These are phyloP conservation scores for Pteria penguin DNA, from an alignment of 2,888 invertebrate species.

Conservation along the genomic window DNA sequence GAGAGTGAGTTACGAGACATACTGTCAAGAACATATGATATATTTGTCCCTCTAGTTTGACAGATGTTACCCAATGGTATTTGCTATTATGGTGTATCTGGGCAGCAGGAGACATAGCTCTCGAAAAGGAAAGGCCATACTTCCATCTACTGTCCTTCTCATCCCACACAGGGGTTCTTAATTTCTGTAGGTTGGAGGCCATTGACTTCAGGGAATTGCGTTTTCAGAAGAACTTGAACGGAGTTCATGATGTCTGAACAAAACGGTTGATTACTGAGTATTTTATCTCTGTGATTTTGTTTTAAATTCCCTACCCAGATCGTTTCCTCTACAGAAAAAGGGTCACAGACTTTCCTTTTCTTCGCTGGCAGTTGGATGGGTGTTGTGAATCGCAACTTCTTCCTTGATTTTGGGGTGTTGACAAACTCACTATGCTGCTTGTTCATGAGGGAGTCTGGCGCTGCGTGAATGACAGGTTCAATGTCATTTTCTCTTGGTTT, in stretches of 20 bases:
- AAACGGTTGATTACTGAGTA: background rate
- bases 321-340: too few species aligned
- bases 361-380: background rate
- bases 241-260: constrained; percentile 12
- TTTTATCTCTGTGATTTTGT: constrained; percentile 3
- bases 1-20: background rate
- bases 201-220: constrained; percentile 3
- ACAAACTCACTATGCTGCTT: background rate
- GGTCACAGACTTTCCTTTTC: background rate
- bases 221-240: background rate
- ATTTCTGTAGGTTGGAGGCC: background rate
- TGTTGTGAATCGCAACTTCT: background rate
- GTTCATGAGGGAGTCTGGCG: background rate
- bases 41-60: background rate
- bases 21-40: constrained; percentile 14
- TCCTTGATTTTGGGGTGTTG: background rate
- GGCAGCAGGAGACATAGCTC: background rate
- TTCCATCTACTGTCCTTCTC: background rate
- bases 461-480: background rate
- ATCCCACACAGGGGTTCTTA: constrained; percentile 11
- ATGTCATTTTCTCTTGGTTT: constrained; percentile 2
- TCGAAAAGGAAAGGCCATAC: background rate
- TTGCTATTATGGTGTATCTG: constrained; percentile 22
- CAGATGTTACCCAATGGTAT: constrained; percentile 16
- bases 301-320: constrained; percentile 5